phyloP scores from a whole-genome alignment of 2,888 invertebrate genomes.

The Tillus elongatus region DNA sequence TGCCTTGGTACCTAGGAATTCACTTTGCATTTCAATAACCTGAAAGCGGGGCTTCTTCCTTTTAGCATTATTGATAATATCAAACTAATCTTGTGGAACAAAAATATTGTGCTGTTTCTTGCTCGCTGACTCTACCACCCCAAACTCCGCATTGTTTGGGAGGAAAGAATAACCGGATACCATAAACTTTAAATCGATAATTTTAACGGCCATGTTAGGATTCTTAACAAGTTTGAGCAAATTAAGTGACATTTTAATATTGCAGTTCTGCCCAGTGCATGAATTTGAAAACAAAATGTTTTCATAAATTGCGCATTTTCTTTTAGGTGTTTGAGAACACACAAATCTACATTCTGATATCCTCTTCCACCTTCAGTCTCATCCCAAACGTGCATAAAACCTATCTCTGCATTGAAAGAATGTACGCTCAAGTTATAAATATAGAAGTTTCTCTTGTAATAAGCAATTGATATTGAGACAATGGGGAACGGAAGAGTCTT shows the following conservation, averaged over 20 bases:
- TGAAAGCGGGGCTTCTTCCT: conserved; percentile 11
- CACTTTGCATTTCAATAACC: conserved; percentile 8
- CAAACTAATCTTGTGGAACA: conserved; percentile 9
- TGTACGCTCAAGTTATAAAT: conserved; percentile 26
- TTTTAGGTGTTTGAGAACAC: conserved; percentile 23
- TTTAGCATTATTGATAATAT: conserved; percentile 11
- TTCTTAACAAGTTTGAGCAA: conserved; percentile 11
- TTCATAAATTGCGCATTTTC: too few relatives aligned
- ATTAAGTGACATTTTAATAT: conserved; percentile 8
- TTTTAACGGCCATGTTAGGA: conserved; percentile 5
- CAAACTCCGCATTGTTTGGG: conserved; percentile 10
- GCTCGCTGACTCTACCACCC: conserved; percentile 9
- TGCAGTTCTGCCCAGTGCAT: conserved; percentile 6
- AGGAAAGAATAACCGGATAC: conserved; percentile 9
- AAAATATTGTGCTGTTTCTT: conserved; percentile 8
- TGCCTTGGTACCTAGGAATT: conserved; percentile 4
- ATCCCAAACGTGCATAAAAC: conserved; percentile 26
- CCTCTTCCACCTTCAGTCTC: conserved; percentile 28
- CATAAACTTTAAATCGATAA: conserved; percentile 9
- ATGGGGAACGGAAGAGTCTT: too few relatives aligned
- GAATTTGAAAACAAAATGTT: conserved; percentile 7
- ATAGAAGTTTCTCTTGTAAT: conserved; percentile 29
- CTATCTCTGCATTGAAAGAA: conserved; percentile 23
- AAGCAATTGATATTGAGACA: too few relatives aligned
- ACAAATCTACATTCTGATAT: conserved; percentile 26